These are phyloP conservation scores for Plagiodera versicolora DNA, from an alignment of 2,888 invertebrate genomes.

Conservation along the genomic window DNA sequence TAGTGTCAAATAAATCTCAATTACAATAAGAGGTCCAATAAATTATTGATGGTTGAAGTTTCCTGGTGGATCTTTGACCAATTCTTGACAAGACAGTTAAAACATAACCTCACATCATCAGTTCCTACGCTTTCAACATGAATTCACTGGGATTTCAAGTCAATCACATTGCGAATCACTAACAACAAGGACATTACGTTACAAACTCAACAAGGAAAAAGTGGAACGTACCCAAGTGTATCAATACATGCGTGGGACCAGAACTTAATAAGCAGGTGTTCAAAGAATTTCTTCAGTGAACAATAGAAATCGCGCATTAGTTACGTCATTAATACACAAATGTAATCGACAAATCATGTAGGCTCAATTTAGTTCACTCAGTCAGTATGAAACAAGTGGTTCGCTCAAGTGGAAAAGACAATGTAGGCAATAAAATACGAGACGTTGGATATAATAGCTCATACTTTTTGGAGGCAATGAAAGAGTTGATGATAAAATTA, in stretches of 20 bases:
- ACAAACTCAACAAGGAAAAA: slow-evolving; percentile 23
- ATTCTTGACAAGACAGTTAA: too few relatives aligned
- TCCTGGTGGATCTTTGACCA: too few relatives aligned
- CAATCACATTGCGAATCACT: too few relatives aligned
- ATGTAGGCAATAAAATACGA: not conserved
- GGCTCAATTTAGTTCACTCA: not conserved
- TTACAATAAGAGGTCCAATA: too few relatives aligned
- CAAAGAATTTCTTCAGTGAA: slow-evolving; percentile 39
- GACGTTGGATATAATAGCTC: too few relatives aligned
- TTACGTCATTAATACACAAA: slow-evolving; percentile 43
- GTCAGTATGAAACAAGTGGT: not conserved
- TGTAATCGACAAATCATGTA: slow-evolving; percentile 46
- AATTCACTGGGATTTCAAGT: too few relatives aligned
- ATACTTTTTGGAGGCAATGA: too few relatives aligned
- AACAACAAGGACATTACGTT: slow-evolving; percentile 16
- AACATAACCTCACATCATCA: too few relatives aligned
- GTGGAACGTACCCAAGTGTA: slow-evolving; percentile 33
- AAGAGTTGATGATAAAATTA: too few relatives aligned
- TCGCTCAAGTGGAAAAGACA: not conserved
- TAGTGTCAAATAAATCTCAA: too few relatives aligned
- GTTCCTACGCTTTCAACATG: too few relatives aligned
- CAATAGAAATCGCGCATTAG: slow-evolving; percentile 46
- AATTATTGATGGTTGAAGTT: too few relatives aligned
- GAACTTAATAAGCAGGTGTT: slow-evolving; percentile 45
- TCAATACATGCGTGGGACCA: slow-evolving; percentile 40